Percentiles rank a stretch among this genome's conserved stretches.
Conservation (phyloP, 2,113 vertebrate species). For the Catharus minimus region DNA sequence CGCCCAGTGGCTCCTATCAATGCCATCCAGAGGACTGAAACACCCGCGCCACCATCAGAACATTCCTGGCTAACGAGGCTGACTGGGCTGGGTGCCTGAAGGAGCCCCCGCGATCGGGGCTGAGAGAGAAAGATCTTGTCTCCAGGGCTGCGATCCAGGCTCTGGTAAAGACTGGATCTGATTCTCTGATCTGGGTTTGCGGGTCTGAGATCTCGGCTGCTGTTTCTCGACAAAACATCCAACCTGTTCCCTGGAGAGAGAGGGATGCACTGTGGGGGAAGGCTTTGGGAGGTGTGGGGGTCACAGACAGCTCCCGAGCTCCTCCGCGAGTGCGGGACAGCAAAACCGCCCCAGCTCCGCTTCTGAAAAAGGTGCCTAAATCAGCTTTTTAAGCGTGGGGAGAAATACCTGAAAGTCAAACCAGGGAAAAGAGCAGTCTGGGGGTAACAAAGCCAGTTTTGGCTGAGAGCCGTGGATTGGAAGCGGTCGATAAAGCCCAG, state of each 20-base stretch:
- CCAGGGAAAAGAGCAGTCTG: not conserved
- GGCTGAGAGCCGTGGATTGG: not conserved
- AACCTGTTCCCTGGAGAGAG: not conserved
- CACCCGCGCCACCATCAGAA: not conserved
- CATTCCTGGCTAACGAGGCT: not conserved
- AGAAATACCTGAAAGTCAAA: not conserved
- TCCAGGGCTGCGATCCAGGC: not conserved
- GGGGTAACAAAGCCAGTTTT: not conserved
- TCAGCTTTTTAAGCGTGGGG: not conserved
- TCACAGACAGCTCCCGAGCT: not conserved
- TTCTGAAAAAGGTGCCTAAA: not conserved
- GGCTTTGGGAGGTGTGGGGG: not conserved
- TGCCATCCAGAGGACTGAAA: not conserved
- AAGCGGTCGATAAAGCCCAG: not conserved
- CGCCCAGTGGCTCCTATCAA: rapidly evolving
- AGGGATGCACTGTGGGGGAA: rapidly evolving
- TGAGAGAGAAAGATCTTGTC: not conserved
- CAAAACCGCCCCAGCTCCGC: not conserved
- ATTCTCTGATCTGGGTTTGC: no score
- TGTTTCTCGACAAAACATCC: no score
- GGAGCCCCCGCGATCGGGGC: not conserved
- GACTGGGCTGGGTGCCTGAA: not conserved
- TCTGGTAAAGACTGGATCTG: rapidly evolving
- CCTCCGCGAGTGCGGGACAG: not conserved
- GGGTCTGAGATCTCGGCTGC: not conserved